phyloP scores from a whole-genome alignment of 2,888 invertebrate genomes.

The Agrilus biguttatus region DNA sequence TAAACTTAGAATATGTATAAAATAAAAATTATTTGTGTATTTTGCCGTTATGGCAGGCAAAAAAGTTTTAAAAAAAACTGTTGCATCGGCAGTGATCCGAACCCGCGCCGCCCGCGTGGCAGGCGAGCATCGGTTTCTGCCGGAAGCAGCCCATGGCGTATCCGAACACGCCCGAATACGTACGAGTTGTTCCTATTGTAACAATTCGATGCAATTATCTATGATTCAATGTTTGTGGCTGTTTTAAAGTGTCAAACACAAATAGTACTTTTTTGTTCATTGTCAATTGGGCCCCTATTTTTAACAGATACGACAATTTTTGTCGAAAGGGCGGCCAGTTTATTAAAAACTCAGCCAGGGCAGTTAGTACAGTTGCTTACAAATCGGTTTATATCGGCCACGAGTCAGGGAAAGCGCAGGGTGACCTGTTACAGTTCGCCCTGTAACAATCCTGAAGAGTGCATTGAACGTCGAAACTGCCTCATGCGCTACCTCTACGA shows the following conservation, averaged over 20 bases:
- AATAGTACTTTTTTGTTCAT: too few relatives aligned
- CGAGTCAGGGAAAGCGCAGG: conserved; percentile 13
- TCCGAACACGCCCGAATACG: too few relatives aligned
- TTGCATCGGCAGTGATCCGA: conserved; percentile 39
- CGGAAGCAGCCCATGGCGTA: too few relatives aligned
- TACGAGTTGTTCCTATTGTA: too few relatives aligned
- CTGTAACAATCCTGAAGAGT: conserved; percentile 23
- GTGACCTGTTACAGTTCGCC: conserved; percentile 20
- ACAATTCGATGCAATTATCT: too few relatives aligned
- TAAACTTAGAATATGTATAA: too few relatives aligned
- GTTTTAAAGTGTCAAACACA: too few relatives aligned
- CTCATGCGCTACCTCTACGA: conserved; percentile 29
- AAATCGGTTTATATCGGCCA: conserved; percentile 20
- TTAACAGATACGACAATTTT: conserved; percentile 18
- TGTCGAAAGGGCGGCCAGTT: conserved; percentile 15
- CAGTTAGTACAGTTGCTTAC: conserved; percentile 18
- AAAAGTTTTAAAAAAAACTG: too few relatives aligned
- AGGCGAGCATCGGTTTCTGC: conserved; percentile 41
- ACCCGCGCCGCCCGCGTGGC: conserved; percentile 41
- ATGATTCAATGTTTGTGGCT: too few relatives aligned
- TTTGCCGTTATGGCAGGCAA: too few relatives aligned
- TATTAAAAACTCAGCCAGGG: conserved; percentile 15
- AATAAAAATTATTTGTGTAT: too few relatives aligned
- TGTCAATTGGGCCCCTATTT: neutral
- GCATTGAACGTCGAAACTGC: conserved; percentile 25